Evolutionary conservation across 1,140 invertebrate species (phyloP).

Genomic region (Drosophila auraria): DNA sequence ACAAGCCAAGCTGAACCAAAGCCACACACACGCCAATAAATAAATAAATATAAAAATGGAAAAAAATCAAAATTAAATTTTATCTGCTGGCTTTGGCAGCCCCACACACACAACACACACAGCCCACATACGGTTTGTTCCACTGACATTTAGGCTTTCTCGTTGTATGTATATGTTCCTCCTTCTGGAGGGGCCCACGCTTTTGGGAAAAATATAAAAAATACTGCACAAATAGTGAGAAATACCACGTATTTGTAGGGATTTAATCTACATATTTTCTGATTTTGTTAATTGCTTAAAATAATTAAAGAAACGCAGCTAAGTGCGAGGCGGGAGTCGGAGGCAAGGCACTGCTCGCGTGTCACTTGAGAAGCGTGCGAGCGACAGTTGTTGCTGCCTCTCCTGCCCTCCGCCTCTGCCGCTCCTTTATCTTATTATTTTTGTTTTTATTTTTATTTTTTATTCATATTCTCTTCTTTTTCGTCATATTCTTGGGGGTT

Average conservation of each 20-base stretch:
- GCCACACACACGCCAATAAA: slow-evolving; percentile 19
- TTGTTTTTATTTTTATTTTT: slow-evolving; percentile 4
- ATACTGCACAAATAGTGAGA: not conserved
- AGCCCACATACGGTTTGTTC: slow-evolving; percentile 36
- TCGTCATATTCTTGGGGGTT: slow-evolving; percentile 11
- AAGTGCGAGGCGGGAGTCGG: too few relatives aligned
- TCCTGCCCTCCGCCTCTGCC: not conserved
- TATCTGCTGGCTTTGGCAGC: slow-evolving; percentile 44
- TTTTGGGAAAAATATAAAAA: not conserved
- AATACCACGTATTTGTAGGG: not conserved
- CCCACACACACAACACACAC: not conserved
- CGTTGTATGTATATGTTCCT: slow-evolving; percentile 1
- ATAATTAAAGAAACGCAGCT: not conserved
- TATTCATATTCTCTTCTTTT: not conserved
- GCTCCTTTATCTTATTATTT: not conserved
- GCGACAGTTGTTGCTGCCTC: slow-evolving; percentile 68
- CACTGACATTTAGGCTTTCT: slow-evolving; percentile 35
- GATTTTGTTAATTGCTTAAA: not conserved
- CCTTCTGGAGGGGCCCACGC: slow-evolving; percentile 28
- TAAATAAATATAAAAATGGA: not conserved
- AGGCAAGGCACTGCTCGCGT: slow-evolving; percentile 61
- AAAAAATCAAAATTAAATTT: slow-evolving; percentile 44
- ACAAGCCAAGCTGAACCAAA: slow-evolving; percentile 58
- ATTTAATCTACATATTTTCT: not conserved
- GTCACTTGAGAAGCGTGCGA: slow-evolving; percentile 83